phyloP scores from a whole-genome alignment of 53 echinoderm and acorn worm species.

The Zoroaster sp. region DNA sequence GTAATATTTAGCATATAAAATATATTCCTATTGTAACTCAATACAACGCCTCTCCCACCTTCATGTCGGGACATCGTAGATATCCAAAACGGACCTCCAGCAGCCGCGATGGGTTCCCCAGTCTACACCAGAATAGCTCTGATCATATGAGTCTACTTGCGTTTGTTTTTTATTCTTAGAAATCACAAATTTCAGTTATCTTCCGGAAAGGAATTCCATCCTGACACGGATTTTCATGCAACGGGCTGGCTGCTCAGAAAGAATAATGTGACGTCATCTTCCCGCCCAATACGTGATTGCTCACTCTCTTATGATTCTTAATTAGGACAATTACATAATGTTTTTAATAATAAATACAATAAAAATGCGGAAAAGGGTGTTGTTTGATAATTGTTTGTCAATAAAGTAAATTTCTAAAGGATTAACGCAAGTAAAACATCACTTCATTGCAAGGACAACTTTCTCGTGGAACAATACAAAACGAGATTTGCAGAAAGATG shows the following conservation, averaged over 20 bases:
- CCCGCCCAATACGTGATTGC: constrained; percentile 23
- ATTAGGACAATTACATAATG: too few species aligned
- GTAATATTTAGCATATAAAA: background rate
- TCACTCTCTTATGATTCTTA: too few species aligned
- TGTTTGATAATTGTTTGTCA: too few species aligned
- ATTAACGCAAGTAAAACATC: too few species aligned
- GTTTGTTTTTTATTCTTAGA: constrained; percentile 3
- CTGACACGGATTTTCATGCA: constrained; percentile 40
- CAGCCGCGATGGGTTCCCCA: constrained; percentile 1
- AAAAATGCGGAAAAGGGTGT: too few species aligned
- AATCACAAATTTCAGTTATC: constrained; percentile 34
- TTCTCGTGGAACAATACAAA: background rate
- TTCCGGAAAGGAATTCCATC: constrained; percentile 61
- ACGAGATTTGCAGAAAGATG: constrained; percentile 60
- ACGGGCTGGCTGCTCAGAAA: background rate
- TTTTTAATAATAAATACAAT: too few species aligned
- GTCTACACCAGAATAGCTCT: constrained; percentile 9
- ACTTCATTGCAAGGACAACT: too few species aligned
- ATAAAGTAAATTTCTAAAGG: too few species aligned
- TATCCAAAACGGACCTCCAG: constrained; percentile 19
- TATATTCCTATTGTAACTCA: background rate
- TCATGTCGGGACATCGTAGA: constrained; percentile 99
- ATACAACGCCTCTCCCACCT: constrained; percentile 67
- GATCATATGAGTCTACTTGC: background rate
- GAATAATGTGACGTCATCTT: constrained; percentile 39